Conservation (phyloP, 2,113 vertebrate species). For the Raja brachyura region DNA sequence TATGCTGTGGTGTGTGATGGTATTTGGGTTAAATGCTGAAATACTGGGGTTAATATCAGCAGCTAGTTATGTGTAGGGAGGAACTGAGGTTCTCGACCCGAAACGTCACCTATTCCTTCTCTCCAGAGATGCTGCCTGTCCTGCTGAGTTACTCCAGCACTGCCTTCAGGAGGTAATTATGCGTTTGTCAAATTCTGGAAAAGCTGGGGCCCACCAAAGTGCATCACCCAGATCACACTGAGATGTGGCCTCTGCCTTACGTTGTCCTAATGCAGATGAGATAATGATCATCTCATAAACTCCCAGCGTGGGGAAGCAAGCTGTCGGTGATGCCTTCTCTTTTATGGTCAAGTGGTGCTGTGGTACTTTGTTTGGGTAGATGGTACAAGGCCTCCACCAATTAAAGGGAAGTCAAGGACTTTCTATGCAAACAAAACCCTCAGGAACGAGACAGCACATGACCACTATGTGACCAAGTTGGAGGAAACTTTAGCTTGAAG, state of each 20-base stretch:
- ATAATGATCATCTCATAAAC: neutral
- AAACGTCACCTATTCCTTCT: too few relatives aligned
- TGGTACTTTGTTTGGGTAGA: neutral
- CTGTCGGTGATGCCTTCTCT: neutral
- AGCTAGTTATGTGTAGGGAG: neutral
- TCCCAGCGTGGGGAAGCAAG: neutral
- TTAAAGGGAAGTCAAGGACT: neutral
- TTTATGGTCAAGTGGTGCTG: neutral
- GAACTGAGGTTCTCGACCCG: too few relatives aligned
- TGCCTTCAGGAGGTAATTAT: neutral
- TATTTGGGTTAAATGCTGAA: neutral
- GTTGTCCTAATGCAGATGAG: neutral
- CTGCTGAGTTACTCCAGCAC: too few relatives aligned
- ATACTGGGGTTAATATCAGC: neutral
- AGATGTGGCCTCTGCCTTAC: neutral
- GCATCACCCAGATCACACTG: neutral
- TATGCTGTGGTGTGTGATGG: neutral
- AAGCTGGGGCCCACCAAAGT: neutral
- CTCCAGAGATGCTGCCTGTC: too few relatives aligned
- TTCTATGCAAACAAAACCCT: too few relatives aligned
- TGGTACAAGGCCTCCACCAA: neutral
- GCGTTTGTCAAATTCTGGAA: neutral
- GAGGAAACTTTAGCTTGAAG: too few relatives aligned
- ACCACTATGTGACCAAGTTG: too few relatives aligned
- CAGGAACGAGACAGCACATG: too few relatives aligned